phyloP scores from a whole-genome alignment of 2,888 invertebrate genomes.

The Suillia variegata region DNA sequence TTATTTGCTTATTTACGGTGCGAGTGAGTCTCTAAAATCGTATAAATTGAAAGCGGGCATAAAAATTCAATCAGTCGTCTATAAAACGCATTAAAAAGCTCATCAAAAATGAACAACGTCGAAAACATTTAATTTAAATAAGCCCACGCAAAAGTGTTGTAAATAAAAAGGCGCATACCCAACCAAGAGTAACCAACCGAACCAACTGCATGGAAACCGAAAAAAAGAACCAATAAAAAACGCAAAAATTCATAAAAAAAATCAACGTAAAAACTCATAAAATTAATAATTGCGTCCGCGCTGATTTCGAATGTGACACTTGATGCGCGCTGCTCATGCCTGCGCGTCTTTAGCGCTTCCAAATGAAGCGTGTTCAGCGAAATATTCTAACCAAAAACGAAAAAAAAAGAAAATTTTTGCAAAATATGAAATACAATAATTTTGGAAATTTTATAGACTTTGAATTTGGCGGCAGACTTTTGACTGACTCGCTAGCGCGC shows the following conservation, averaged over 20 bases:
- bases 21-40: no score
- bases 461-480: neutral
- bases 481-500: neutral
- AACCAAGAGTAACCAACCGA: no score
- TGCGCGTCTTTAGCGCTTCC: no score
- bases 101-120: neutral
- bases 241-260: conserved; percentile 13
- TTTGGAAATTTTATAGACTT: conserved; percentile 21
- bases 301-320: conserved; percentile 22
- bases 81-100: neutral
- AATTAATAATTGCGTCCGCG: conserved; percentile 12
- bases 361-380: no score
- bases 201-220: no score
- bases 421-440: conserved; percentile 6
- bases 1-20: no score
- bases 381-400: no score
- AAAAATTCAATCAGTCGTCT: conserved; percentile 7
- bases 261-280: conserved; percentile 6
- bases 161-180: no score
- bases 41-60: no score
- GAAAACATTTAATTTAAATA: neutral
- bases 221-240: neutral
- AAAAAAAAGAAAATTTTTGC: neutral
- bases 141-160: neutral
- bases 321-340: conserved; percentile 16